Base-by-base conservation (phyloP, 2,888 invertebrate genomes). In the Acleris literana region DNA sequence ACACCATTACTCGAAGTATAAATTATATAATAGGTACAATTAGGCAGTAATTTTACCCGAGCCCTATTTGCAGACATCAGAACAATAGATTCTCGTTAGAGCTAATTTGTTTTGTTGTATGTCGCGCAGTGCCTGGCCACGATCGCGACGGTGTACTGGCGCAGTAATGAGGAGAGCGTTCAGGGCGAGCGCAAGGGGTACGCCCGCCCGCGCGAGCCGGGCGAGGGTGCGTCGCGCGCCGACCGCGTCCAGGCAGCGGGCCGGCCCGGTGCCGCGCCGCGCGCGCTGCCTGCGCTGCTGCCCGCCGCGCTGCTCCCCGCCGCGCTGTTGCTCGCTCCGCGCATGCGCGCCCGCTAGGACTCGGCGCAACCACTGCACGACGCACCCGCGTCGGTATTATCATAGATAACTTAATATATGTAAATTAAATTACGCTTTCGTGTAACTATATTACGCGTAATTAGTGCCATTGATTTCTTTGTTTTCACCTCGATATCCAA, bases 161-260 rank as follows among this genome's bases (percentile, higher is more conserved):
- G 96, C 75, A 97, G 96, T 84, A 97, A 97, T 88, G 97, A 97
- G 85, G 96, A 97, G 84, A 97, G 97, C 79, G 96, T 97, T 59
- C 96, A 96, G 85, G 96, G 96, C 44, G 94, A 95, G 75, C 94
- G 95, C 76, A 94, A 95, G 80, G 95, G 96, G 60, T 96, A 96
- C 72, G 95, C 95, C 55, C 96, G 97, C 83, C 96, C 97, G 72
- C 93, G 96, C 67, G 97, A 96, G 82, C 95, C 96, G 64, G 94
- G 93, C 7, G 94, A 94, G 68, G 94, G 95, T 62, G 79, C 83
- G 4, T 96, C 97, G 72, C 93, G 96, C 69, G 96, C 96, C 3
- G 96, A 96, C 85, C 92, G 95, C 70, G 96, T 96, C 72, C 96
- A 96, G 84, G 96, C 97, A 90, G 87, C 92, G 1, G 86, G 89